Evolutionary conservation across 23 tunicate species (phyloP).

Genomic region (Diplosoma virens): DNA sequence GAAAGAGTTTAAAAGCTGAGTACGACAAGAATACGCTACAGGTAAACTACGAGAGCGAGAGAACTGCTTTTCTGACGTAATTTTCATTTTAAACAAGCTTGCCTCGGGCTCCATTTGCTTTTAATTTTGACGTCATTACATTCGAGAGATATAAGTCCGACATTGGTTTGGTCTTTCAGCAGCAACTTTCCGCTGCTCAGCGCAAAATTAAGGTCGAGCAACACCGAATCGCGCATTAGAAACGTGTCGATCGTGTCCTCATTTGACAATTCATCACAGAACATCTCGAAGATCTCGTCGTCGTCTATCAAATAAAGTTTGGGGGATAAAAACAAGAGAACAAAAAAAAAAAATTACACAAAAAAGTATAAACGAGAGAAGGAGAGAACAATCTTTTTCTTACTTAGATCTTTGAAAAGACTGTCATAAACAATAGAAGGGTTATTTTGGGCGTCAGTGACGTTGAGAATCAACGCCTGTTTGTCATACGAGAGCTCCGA

Average conservation of each 20-base stretch:
- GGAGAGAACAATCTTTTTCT: background rate
- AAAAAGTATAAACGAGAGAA: background rate
- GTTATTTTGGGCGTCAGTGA: too few species aligned
- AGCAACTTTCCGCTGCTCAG: slow-evolving; percentile 57
- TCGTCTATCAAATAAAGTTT: slow-evolving; percentile 47
- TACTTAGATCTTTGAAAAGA: background rate
- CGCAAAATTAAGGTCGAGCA: slow-evolving; percentile 59
- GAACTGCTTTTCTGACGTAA: too few species aligned
- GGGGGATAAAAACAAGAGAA: background rate
- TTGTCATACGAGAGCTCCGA: too few species aligned
- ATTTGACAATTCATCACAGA: slow-evolving; percentile 57
- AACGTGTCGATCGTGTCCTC: slow-evolving; percentile 86
- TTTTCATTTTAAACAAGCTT: too few species aligned
- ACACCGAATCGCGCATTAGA: slow-evolving; percentile 61
- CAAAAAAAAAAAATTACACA: background rate
- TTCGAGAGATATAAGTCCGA: slow-evolving; percentile 51
- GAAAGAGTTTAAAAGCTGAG: too few species aligned
- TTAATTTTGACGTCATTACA: slow-evolving; percentile 42
- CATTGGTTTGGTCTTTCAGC: slow-evolving; percentile 11
- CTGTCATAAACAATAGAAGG: too few species aligned
- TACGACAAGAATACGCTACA: too few species aligned
- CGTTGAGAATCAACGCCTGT: too few species aligned
- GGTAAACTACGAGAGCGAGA: too few species aligned
- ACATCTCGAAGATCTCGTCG: slow-evolving; percentile 71
- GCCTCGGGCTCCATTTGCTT: slow-evolving; percentile 91